phyloP scores from a whole-genome alignment of 2,888 invertebrate species.

The Hybos culiciformis region DNA sequence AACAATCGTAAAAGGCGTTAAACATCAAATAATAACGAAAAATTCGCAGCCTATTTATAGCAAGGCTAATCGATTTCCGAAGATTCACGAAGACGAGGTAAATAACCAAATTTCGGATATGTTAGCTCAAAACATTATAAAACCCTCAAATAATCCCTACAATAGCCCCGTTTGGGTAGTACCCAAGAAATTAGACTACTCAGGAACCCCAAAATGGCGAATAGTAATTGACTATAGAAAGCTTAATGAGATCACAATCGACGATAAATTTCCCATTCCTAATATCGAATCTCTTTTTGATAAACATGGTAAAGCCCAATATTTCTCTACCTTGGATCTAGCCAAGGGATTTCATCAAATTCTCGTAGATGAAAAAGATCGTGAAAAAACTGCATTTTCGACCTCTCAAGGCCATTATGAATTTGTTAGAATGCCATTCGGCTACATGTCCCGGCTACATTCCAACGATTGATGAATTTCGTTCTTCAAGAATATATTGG shows the following conservation, averaged over 20 bases:
- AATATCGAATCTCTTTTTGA: no score
- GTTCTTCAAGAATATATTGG: neutral
- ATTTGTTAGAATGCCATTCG: no score
- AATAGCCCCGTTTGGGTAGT: no score
- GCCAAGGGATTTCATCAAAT: constrained; percentile 13
- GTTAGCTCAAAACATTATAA: constrained; percentile 5
- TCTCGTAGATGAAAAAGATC: constrained; percentile 5
- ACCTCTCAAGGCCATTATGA: no score
- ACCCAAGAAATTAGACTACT: constrained; percentile 5
- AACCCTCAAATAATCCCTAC: no score
- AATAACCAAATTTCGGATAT: constrained; percentile 6
- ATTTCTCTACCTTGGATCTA: constrained; percentile 4
- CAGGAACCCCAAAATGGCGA: constrained; percentile 6
- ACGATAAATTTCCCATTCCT: no score
- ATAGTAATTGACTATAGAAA: constrained; percentile 10
- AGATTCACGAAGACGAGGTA: neutral
- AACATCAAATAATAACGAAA: constrained; percentile 1
- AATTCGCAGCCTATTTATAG: neutral
- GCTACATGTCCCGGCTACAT: no score
- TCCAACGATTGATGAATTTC: no score
- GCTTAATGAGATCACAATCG: no score
- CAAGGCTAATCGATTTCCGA: neutral
- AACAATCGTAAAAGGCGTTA: neutral
- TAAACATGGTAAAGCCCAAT: no score
- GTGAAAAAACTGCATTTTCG: no score